Conservation (phyloP, 2,113 vertebrate genomes). For the Syngnathus scovelli region DNA sequence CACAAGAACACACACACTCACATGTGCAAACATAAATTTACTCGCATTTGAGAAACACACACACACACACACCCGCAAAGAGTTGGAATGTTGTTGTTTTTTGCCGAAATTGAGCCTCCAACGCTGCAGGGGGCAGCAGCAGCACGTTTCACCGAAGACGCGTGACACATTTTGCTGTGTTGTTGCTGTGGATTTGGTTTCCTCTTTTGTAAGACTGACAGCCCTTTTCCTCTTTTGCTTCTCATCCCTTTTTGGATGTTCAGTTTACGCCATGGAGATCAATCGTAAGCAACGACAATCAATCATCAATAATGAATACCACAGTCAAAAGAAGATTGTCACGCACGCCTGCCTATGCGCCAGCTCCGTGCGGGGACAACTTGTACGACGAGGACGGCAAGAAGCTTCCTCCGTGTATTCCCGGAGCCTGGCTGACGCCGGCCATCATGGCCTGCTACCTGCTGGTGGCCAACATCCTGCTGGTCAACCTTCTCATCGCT, state of each 20-base stretch:
- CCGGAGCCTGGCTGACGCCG: constrained; percentile 92
- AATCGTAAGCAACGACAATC: constrained; percentile 83
- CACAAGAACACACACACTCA: no score
- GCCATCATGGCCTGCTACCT: constrained; percentile 98
- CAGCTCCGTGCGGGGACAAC: constrained; percentile 96
- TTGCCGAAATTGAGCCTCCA: neutral
- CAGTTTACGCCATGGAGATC: constrained; percentile 99
- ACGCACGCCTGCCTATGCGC: neutral
- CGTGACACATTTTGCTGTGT: neutral
- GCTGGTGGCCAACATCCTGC: constrained; percentile 92
- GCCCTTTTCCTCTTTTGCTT: neutral
- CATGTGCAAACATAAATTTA: no score
- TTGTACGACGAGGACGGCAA: constrained; percentile 96
- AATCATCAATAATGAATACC: accelerated
- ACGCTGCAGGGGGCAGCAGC: neutral
- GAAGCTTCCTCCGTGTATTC: constrained; percentile 92
- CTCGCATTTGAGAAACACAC: no score
- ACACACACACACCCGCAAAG: neutral
- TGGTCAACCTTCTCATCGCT: constrained; percentile 95
- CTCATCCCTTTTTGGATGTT: constrained; percentile 44
- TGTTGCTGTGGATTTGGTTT: neutral
- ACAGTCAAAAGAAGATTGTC: neutral
- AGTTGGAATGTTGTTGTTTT: neutral
- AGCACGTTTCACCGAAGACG: no score
- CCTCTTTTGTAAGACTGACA: neutral